Evolutionary conservation across 2,888 invertebrate species (phyloP).

Genomic region (Therioaphis trifolii): DNA sequence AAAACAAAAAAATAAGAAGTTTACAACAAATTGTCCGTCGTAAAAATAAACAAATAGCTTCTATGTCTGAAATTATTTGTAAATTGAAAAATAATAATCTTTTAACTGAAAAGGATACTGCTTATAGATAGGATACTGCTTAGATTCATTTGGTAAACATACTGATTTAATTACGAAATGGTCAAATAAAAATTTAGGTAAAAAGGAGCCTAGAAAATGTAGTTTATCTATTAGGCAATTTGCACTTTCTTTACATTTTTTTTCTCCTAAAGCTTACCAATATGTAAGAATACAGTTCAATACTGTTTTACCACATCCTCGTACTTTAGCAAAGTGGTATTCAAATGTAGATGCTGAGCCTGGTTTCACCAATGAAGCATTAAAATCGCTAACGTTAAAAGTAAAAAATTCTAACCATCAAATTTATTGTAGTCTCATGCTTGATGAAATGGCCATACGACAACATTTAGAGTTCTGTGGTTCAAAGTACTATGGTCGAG

Average conservation of each 20-base stretch:
- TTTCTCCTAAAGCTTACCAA: slow-evolving; percentile 5
- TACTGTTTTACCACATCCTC: slow-evolving; percentile 32
- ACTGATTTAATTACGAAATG: neutral
- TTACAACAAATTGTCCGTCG: no score
- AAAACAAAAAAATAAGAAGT: neutral
- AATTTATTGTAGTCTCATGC: neutral
- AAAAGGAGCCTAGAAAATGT: neutral
- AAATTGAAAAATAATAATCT: no score
- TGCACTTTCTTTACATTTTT: slow-evolving; percentile 31
- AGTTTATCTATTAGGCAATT: slow-evolving; percentile 7
- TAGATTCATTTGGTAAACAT: slow-evolving; percentile 21
- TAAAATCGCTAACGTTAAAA: slow-evolving; percentile 23
- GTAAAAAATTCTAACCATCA: no score
- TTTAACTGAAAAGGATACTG: no score
- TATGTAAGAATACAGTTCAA: slow-evolving; percentile 40
- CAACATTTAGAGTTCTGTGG: neutral
- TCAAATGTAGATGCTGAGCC: slow-evolving; percentile 1
- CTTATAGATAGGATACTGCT: no score
- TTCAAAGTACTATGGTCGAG: neutral
- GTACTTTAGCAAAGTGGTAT: slow-evolving; percentile 31
- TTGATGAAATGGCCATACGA: slow-evolving; percentile 21
- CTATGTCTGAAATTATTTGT: no score
- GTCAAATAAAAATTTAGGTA: slow-evolving; percentile 12
- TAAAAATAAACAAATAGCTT: no score
- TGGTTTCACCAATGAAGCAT: slow-evolving; percentile 31